Conservation (phyloP, 2,797 vertebrate genomes). For the Xerus rutilus region DNA sequence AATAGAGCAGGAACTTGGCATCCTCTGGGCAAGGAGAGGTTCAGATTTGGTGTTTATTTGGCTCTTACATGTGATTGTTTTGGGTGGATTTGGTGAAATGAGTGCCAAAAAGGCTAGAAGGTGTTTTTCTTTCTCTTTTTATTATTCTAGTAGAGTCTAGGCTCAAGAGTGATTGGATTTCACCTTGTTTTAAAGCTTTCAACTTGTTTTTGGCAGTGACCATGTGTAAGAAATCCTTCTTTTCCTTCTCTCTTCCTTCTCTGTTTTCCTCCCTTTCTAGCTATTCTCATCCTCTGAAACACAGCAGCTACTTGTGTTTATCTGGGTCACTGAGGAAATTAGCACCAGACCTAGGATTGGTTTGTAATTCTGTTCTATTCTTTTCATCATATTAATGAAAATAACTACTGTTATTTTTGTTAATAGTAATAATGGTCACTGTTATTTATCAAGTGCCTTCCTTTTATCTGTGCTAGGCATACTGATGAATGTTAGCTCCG, state of each 20-base stretch:
- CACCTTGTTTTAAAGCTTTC: slow-evolving; percentile 69
- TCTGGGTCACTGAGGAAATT: slow-evolving; percentile 50
- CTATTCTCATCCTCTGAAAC: slow-evolving; percentile 6
- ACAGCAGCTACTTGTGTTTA: slow-evolving; percentile 32
- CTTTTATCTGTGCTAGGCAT: not conserved
- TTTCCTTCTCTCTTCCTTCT: not conserved
- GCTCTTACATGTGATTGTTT: slow-evolving; percentile 66
- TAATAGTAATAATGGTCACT: not conserved
- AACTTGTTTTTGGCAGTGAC: slow-evolving; percentile 68
- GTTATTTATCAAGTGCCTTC: not conserved
- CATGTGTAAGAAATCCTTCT: not conserved
- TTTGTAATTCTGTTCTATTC: slow-evolving; percentile 31
- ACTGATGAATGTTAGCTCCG: slow-evolving; percentile 27
- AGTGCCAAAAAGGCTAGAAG: slow-evolving; percentile 63
- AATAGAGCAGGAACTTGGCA: slow-evolving; percentile 63
- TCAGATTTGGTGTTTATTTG: slow-evolving; percentile 71
- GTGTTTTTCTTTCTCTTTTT: slow-evolving; percentile 59
- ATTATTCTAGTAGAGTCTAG: slow-evolving; percentile 71
- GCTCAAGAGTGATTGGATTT: slow-evolving; percentile 71
- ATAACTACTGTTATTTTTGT: slow-evolving; percentile 39
- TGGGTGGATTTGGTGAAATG: slow-evolving; percentile 60
- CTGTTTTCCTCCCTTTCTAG: not conserved
- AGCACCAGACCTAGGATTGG: not conserved
- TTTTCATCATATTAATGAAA: slow-evolving; percentile 54
- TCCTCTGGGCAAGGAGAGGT: slow-evolving; percentile 13